Conservation (phyloP, 2,113 vertebrate genomes). For the Elachura formosa region DNA sequence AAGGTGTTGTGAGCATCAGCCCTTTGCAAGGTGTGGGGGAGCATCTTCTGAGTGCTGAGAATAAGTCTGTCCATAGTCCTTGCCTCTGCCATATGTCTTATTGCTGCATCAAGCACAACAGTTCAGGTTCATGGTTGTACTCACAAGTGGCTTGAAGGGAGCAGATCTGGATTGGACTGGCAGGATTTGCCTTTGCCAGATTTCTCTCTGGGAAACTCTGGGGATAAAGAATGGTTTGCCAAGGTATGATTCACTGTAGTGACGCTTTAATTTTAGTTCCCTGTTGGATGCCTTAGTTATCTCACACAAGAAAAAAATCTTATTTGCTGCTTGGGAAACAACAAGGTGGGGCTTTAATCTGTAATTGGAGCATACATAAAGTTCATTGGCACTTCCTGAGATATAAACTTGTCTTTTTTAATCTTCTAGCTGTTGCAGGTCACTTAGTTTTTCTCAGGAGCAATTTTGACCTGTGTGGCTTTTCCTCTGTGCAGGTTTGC, state of each 20-base stretch:
- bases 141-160: not conserved
- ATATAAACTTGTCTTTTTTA: not conserved
- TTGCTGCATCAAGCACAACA: not conserved
- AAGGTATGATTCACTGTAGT: not conserved
- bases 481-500: not conserved
- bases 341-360: not conserved
- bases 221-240: not conserved
- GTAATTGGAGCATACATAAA: not conserved
- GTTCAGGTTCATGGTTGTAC: not conserved
- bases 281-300: not conserved
- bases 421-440: not conserved
- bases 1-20: not conserved
- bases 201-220: not conserved
- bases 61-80: not conserved
- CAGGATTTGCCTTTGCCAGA: not conserved
- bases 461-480: not conserved
- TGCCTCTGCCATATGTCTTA: accelerated
- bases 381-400: not conserved
- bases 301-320: not conserved
- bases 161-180: not conserved
- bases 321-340: not conserved
- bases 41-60: accelerated
- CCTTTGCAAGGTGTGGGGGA: not conserved
- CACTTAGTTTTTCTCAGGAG: not conserved
- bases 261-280: slow-evolving; percentile 2